phyloP scores from a whole-genome alignment of 2,888 invertebrate species.

The Papilio protenor region DNA sequence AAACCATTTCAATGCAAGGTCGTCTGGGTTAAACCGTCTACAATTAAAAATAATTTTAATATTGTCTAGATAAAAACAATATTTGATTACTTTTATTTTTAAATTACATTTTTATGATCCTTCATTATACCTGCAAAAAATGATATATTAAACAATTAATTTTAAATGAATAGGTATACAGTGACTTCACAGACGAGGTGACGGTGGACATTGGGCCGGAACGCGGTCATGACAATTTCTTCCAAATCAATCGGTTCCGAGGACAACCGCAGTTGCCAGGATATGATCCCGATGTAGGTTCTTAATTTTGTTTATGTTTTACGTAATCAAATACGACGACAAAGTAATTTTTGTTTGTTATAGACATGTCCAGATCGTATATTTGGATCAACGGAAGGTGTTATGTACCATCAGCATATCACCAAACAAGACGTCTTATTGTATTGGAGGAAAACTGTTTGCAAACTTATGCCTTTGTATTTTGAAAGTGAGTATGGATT shows the following conservation, averaged over 20 bases:
- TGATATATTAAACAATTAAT: conserved; percentile 41
- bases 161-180: conserved; percentile 81
- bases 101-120: too few species aligned
- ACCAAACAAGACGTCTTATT: conserved; percentile 82
- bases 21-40: too few species aligned
- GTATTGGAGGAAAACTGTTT: conserved; percentile 88
- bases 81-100: too few species aligned
- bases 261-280: conserved; percentile 83
- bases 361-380: conserved; percentile 84
- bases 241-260: conserved; percentile 85
- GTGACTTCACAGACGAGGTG: conserved; percentile 84
- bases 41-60: too few species aligned
- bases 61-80: too few species aligned
- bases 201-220: conserved; percentile 86
- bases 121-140: too few species aligned
- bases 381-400: conserved; percentile 87
- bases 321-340: not conserved
- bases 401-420: conserved; percentile 85
- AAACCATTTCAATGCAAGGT: too few species aligned
- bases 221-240: conserved; percentile 84
- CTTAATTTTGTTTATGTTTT: not conserved
- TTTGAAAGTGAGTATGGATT: conserved; percentile 76
- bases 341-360: conserved; percentile 24
- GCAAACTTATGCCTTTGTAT: conserved; percentile 84
- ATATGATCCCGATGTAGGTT: conserved; percentile 74